Conservation (phyloP, 2,113 vertebrate genomes). For the Ceuthmochares aereus region DNA sequence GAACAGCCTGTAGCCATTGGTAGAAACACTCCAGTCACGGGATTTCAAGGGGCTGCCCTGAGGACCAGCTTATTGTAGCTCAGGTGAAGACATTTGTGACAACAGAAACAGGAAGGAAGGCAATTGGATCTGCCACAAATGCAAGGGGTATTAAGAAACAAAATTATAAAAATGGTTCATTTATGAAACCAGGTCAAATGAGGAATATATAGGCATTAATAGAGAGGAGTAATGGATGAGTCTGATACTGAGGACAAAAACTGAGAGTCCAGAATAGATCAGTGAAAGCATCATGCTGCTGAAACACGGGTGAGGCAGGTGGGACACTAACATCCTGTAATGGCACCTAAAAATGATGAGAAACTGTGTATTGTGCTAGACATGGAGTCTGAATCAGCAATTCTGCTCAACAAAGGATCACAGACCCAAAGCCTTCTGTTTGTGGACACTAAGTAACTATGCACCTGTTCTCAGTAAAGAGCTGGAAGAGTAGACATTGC, state of each 20-base stretch:
- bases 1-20: too few relatives aligned
- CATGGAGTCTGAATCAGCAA: background rate
- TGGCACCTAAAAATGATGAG: background rate
- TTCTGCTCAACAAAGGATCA: background rate
- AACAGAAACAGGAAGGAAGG: background rate
- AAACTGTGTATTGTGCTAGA: background rate
- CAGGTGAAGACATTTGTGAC: background rate
- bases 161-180: background rate
- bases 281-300: background rate
- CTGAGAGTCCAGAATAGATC: background rate
- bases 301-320: background rate
- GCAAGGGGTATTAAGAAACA: background rate
- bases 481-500: background rate
- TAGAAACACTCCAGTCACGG: too few relatives aligned
- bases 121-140: background rate
- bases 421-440: background rate
- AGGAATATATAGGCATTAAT: background rate
- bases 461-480: rapidly evolving
- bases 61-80: background rate
- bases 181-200: background rate
- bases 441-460: background rate
- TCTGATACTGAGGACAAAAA: background rate
- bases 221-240: background rate
- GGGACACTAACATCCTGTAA: background rate
- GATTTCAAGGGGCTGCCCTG: background rate